These are phyloP conservation scores for Plectropomus leopardus DNA, from an alignment of 2,113 vertebrate species.

Conservation along the genomic window DNA sequence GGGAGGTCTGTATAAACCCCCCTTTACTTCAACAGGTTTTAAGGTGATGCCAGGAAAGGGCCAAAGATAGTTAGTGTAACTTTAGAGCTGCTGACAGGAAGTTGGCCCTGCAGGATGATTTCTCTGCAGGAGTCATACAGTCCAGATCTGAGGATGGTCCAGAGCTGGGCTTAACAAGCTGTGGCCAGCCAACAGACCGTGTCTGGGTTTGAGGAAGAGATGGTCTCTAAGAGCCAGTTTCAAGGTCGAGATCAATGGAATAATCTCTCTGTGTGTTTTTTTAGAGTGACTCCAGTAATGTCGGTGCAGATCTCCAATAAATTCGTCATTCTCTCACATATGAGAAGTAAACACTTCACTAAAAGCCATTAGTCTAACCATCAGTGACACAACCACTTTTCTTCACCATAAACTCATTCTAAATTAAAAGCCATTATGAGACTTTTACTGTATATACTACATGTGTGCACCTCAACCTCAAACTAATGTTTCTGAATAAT, in stretches of 20 bases:
- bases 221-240: conserved; percentile 45
- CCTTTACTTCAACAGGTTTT: conserved; percentile 12
- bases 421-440: background rate
- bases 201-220: conserved; percentile 36
- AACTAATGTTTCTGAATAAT: conserved; percentile 1
- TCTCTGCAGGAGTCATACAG: conserved; percentile 44
- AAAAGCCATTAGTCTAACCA: background rate
- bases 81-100: conserved; percentile 62
- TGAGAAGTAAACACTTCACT: background rate
- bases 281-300: conserved; percentile 34
- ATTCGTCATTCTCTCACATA: conserved; percentile 27
- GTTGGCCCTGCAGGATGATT: conserved; percentile 36
- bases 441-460: background rate
- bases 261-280: conserved; percentile 24
- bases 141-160: conserved; percentile 24
- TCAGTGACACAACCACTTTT: background rate
- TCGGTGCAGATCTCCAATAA: conserved; percentile 43
- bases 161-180: conserved; percentile 42
- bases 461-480: background rate
- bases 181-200: conserved; percentile 27
- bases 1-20: background rate
- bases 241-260: conserved; percentile 42
- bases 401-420: background rate
- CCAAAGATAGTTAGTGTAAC: conserved; percentile 39
- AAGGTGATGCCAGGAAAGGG: conserved; percentile 23